Base-by-base conservation (phyloP, 2,888 invertebrate species). In the Schizaphis graminum region DNA sequence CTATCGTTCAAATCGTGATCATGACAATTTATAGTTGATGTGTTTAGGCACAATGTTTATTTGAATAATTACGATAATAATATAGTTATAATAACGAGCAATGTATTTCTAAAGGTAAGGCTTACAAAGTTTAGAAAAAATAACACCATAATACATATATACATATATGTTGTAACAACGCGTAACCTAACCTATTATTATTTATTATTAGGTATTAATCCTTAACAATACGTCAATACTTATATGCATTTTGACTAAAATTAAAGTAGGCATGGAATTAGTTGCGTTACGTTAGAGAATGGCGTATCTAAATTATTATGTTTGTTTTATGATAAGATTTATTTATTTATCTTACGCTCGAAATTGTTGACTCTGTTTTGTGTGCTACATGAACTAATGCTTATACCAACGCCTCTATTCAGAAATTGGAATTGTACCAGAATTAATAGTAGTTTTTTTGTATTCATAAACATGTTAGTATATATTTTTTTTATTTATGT, bases 271-370 rank as follows among this genome's bases (percentile, higher is more conserved):
- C 24, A 85, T 57, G 56, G 85, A 57, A n/a, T 86, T 57, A 86
- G 57, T 91, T 28, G 21, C 26, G 7, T 47, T 47, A 67, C 28
- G 26, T 67, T 86, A 61, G 0, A 87, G 49, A 92, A 61, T 49
- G 35, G 49, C 88, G 67, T 91, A 53, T 91, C 84, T 87, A 49
- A 87, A 92, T 8, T 41, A 53, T n/a, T n/a, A 85, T 94, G 91
- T 94, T 94, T 86, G 49, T 67, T 35, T 61, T 87, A 53, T 61
- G 94, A 94, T 94, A 94, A 94, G 94, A 87, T 91, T 91, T 84
- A 57, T 53, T 90, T 61, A 90, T 94, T 91, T 94, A 91, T 91
- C 67, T 87, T 87, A 91, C 49, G 41, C 90, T 94, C 53, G 94
- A 94, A 91, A 91, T 86, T 86, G 67, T 41, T 47, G 16, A 85